Evolutionary conservation across 2,888 invertebrate genomes (phyloP).

Genomic region (Dioctria rufipes): DNA sequence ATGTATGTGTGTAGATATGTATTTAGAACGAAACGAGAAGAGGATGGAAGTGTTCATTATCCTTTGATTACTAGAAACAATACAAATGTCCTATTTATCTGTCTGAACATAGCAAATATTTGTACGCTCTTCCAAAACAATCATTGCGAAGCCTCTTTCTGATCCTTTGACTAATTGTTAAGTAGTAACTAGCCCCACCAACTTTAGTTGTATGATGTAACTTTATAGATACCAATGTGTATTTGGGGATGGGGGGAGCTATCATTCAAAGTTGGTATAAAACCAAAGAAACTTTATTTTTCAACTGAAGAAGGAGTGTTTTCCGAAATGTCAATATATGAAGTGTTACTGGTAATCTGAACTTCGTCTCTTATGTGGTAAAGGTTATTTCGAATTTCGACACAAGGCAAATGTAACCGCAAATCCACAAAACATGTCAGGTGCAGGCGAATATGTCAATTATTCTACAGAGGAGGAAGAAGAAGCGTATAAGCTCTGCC

Average conservation of each 20-base stretch:
- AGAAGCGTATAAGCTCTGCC: not conserved
- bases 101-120: not conserved
- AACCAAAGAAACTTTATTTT: slow-evolving; percentile 25
- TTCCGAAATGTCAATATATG: slow-evolving; percentile 25
- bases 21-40: no score
- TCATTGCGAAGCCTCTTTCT: not conserved
- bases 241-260: no score
- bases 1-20: no score
- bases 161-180: not conserved
- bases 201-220: no score
- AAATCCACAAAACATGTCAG: not conserved
- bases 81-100: slow-evolving; percentile 5
- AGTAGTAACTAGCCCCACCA: no score
- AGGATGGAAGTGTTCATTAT: slow-evolving; percentile 18
- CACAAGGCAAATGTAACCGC: not conserved
- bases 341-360: not conserved
- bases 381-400: slow-evolving; percentile 12
- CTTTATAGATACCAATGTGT: no score
- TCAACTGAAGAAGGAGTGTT: slow-evolving; percentile 15
- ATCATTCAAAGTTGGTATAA: not conserved
- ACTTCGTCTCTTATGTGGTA: not conserved
- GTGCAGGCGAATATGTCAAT: slow-evolving; percentile 20
- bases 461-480: not conserved
- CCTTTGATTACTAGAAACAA: slow-evolving; percentile 22
- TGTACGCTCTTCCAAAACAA: not conserved